Conservation (phyloP, 1,140 invertebrate species). For the Tetramorium simillimum region DNA sequence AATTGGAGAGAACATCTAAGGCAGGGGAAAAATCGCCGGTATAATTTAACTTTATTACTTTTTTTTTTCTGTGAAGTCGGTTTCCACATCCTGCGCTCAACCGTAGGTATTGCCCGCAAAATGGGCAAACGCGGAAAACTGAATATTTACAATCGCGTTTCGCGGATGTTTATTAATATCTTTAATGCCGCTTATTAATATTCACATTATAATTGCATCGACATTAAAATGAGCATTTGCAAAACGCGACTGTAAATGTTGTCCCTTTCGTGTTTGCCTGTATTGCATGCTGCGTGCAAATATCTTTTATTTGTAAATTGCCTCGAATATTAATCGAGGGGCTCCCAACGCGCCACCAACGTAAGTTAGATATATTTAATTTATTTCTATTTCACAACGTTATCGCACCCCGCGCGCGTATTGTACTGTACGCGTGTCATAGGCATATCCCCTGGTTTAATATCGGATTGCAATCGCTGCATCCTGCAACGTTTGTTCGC, state of each 20-base stretch:
- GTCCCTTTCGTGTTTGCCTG: slow-evolving; percentile 9
- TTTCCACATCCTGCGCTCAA: neutral
- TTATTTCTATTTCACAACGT: slow-evolving; percentile 1
- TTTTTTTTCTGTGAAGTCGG: neutral
- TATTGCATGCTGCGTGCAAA: neutral
- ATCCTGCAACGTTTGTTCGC: slow-evolving; percentile 10
- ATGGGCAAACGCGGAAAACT: neutral
- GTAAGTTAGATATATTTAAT: slow-evolving; percentile 3
- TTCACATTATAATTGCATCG: slow-evolving; percentile 8
- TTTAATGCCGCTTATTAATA: slow-evolving; percentile 30
- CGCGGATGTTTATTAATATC: neutral
- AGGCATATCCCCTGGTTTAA: slow-evolving; percentile 11
- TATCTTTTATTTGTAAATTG: slow-evolving; percentile 8
- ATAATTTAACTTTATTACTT: slow-evolving; percentile 12
- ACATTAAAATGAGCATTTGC: neutral
- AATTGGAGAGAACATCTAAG: slow-evolving; percentile 15
- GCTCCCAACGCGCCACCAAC: neutral
- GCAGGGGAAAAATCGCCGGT: neutral
- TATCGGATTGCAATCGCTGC: slow-evolving; percentile 38
- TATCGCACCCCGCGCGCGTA: neutral
- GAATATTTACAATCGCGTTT: slow-evolving; percentile 27
- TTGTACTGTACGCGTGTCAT: neutral
- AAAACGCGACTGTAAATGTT: slow-evolving; percentile 13
- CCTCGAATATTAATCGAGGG: slow-evolving; percentile 26
- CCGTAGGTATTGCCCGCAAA: neutral